phyloP scores from a whole-genome alignment of 2,888 invertebrate genomes.

The Tanytarsus gracilentus region DNA sequence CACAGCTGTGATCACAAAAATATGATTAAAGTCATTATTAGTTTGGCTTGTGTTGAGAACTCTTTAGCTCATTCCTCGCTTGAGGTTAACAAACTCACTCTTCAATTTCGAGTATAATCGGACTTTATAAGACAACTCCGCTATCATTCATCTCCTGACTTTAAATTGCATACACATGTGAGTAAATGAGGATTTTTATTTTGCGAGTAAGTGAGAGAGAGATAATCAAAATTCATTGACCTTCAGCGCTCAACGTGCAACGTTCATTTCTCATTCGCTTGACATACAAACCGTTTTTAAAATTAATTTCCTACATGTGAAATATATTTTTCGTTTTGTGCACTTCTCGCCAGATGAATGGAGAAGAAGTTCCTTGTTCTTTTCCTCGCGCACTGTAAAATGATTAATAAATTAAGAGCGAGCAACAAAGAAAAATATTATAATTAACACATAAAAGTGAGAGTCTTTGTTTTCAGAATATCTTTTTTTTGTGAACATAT shows the following conservation, averaged over 20 bases:
- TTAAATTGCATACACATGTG: too few species aligned
- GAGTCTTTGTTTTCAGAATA: neutral
- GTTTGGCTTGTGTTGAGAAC: neutral
- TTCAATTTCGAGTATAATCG: neutral
- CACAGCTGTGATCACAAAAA: neutral
- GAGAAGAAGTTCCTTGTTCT: too few species aligned
- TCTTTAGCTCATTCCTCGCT: too few species aligned
- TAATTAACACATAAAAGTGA: neutral
- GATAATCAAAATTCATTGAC: conserved; percentile 15
- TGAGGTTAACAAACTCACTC: conserved; percentile 9
- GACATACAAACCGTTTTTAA: too few species aligned
- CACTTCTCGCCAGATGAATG: too few species aligned
- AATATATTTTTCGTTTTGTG: too few species aligned
- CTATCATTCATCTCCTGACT: too few species aligned
- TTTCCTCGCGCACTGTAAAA: too few species aligned
- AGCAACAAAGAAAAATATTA: neutral
- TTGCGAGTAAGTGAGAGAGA: too few species aligned
- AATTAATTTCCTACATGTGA: too few species aligned
- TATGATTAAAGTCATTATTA: conserved; percentile 3
- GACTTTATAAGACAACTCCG: neutral
- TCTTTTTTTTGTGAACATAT: neutral
- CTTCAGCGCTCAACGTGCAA: neutral
- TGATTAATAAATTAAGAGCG: neutral
- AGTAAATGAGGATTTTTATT: too few species aligned
- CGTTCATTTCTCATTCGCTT: neutral